These are phyloP conservation scores for Pseudococcus longispinus DNA, from an alignment of 2,888 invertebrate genomes.

Conservation along the genomic window DNA sequence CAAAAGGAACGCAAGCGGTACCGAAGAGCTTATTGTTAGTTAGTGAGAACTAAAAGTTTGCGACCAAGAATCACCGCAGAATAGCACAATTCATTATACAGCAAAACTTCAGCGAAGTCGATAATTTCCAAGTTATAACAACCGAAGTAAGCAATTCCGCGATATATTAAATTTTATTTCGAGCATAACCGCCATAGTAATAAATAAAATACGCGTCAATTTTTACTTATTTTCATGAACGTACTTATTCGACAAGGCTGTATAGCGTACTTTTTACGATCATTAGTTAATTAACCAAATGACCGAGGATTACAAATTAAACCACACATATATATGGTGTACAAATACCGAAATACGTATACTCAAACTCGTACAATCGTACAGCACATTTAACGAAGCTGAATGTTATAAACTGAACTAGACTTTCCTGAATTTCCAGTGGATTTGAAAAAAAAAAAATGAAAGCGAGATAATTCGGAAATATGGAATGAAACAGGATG, in stretches of 20 bases:
- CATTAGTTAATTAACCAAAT: not conserved
- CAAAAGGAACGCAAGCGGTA: not conserved
- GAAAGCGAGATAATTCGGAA: too few species aligned
- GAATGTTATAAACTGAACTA: not conserved
- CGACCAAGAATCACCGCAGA: not conserved
- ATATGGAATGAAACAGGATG: too few species aligned
- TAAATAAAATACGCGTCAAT: not conserved
- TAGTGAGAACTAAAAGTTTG: not conserved
- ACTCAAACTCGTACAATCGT: too few species aligned
- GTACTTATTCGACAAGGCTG: constrained; percentile 3
- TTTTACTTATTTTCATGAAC: not conserved
- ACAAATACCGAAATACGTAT: not conserved
- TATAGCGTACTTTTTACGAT: not conserved
- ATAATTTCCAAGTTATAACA: not conserved
- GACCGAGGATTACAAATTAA: constrained; percentile 12
- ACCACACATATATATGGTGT: not conserved
- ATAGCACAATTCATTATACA: not conserved
- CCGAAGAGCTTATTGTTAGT: not conserved
- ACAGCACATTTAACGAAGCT: not conserved
- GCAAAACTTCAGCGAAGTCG: not conserved
- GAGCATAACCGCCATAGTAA: not conserved
- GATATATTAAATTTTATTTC: not conserved
- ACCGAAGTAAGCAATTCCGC: not conserved
- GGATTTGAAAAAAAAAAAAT: not conserved
- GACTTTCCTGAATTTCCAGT: not conserved